Conservation (phyloP, 2,797 vertebrate genomes). For the Babyrousa celebensis region DNA sequence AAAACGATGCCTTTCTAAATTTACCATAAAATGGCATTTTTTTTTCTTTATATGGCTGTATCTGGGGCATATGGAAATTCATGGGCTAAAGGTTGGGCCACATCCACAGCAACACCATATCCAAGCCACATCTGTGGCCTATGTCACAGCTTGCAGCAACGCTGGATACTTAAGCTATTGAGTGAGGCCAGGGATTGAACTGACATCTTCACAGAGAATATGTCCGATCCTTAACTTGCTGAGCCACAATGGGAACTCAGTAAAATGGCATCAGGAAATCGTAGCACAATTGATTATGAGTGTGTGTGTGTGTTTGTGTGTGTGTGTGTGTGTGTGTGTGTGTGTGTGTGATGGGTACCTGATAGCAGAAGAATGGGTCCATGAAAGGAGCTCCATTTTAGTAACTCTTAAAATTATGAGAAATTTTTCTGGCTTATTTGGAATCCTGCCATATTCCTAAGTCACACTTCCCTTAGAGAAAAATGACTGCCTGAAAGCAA, state of each 20-base stretch:
- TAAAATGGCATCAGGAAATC: neutral
- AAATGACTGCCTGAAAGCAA: constrained; percentile 33
- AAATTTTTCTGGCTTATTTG: neutral
- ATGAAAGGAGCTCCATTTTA: neutral
- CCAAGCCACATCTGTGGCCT: too few species aligned
- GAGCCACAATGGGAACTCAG: too few species aligned
- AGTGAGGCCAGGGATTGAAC: too few species aligned
- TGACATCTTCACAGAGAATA: too few species aligned
- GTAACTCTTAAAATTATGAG: constrained; percentile 49
- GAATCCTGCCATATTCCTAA: neutral
- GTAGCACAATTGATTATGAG: neutral
- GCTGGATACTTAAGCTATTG: too few species aligned
- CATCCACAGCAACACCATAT: too few species aligned
- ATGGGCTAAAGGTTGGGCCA: too few species aligned
- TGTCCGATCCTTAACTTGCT: too few species aligned
- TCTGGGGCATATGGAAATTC: too few species aligned
- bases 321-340: accelerated
- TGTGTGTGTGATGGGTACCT: too few species aligned
- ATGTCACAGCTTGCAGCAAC: too few species aligned
- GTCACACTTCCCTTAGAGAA: neutral
- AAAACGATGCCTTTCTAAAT: neutral
- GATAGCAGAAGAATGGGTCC: neutral
- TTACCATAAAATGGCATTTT: neutral
- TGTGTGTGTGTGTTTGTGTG: neutral
- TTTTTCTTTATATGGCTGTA: too few species aligned